These are phyloP conservation scores for Pseudomyrmex sp. DNA, from an alignment of 1,140 invertebrate species.

Conservation along the genomic window DNA sequence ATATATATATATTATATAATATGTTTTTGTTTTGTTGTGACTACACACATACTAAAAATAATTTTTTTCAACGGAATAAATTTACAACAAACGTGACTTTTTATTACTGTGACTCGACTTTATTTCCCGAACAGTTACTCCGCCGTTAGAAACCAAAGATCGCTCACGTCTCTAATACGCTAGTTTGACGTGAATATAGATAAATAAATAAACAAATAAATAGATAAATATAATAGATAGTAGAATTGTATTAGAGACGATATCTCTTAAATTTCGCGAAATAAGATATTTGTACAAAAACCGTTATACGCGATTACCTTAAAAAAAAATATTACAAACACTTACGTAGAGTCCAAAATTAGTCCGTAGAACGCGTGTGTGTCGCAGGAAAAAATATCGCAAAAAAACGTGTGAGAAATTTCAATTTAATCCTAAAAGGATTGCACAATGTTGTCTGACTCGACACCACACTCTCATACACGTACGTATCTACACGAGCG, in stretches of 20 bases:
- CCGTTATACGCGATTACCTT: not conserved
- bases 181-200: constrained; percentile 49
- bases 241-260: constrained; percentile 38
- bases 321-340: not conserved
- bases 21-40: no score
- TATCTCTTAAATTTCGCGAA: constrained; percentile 25
- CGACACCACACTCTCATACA: not conserved
- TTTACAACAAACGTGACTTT: no score
- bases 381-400: constrained; percentile 4
- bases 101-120: no score
- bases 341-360: constrained; percentile 36
- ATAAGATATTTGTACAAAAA: constrained; percentile 60
- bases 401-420: not conserved
- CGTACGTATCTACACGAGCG: not conserved
- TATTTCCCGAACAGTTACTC: no score
- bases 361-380: constrained; percentile 37
- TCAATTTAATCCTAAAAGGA: constrained; percentile 19
- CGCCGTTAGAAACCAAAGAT: constrained; percentile 52
- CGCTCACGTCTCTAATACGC: constrained; percentile 22
- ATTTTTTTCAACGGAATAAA: no score
- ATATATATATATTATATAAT: no score
- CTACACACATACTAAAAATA: no score
- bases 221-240: not conserved
- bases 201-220: constrained; percentile 28
- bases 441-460: not conserved